Evolutionary conservation across 2,797 vertebrate genomes (phyloP).

Genomic region (Enteromius viviparus): DNA sequence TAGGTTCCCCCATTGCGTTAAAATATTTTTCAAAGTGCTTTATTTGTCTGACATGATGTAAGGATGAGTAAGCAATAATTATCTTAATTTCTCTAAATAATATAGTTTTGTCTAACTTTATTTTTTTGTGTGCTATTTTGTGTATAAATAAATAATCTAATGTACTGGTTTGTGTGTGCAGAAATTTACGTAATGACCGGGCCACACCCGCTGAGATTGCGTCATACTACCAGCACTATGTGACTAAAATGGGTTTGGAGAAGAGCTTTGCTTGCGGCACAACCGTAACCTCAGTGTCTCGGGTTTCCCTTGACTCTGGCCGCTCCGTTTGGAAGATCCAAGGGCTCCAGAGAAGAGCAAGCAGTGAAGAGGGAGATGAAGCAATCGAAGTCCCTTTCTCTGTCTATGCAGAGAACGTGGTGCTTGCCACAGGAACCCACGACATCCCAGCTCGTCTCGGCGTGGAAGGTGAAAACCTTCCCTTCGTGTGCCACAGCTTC

Average conservation of each 20-base stretch:
- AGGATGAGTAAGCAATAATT: neutral
- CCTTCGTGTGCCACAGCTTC: constrained; percentile 80
- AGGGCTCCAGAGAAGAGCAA: constrained; percentile 50
- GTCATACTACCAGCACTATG: constrained; percentile 83
- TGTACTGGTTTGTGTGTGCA: constrained; percentile 45
- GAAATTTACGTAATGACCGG: constrained; percentile 80
- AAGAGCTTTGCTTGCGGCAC: constrained; percentile 77
- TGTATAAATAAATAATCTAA: neutral
- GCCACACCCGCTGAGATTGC: constrained; percentile 82
- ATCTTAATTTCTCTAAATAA: neutral
- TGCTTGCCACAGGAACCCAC: constrained; percentile 83
- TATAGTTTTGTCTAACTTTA: neutral
- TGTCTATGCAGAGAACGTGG: constrained; percentile 74
- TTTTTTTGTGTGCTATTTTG: neutral
- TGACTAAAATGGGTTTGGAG: constrained; percentile 77
- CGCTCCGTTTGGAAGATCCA: constrained; percentile 59
- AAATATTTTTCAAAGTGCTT: neutral
- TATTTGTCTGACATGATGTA: neutral
- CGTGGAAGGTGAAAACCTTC: constrained; percentile 78
- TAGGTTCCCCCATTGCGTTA: neutral
- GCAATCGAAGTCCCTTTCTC: constrained; percentile 68
- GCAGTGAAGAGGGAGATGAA: neutral
- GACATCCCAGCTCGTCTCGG: constrained; percentile 77
- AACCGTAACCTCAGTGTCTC: constrained; percentile 74
- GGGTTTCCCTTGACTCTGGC: constrained; percentile 48